Base-by-base conservation (phyloP, 2,888 invertebrate species). In the Ellobium chinense region DNA sequence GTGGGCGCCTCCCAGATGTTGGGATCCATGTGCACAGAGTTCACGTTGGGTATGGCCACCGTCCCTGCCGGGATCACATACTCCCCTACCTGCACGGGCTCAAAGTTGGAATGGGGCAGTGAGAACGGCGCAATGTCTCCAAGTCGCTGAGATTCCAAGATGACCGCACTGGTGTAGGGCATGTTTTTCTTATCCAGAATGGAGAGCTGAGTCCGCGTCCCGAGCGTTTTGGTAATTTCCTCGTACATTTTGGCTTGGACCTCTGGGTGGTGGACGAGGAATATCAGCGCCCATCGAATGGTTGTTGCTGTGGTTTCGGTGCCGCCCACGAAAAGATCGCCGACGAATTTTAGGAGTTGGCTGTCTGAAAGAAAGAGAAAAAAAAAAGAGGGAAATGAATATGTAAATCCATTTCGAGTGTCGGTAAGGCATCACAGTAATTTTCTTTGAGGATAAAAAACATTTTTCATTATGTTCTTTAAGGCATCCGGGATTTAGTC, bases 291-390 rank as follows among this genome's bases (percentile, higher is more conserved):
- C 90, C 89, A 90, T 73, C 87, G 85, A 1, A 90, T 74, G 34
- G 88, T 87, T 27, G 88, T 89, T 3, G 87, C 88, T 0, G 89
- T 89, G 7, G 90, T 89, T 62, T 90, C 90, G 2, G 89, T 88
- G 21, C 90, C 89, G 2, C 87, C 90, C 68, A 88, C 82, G 37
- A 90, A 88, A 56, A 90, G 80, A 69, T 90, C 90, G 0, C 89
- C 87, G 2, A 90, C 77, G 2, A 79, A 68, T 63, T 83, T 84
- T 31, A 84, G 63, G 46, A 87, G 78, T 66, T 85, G 85, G 14
- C 79, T 82, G 21, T 85, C 86, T 86, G 84, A 24, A 72, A 72
- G 0, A 60, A 34, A 1, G 36, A 58, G 34, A 12, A 27, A 54
- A 12, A 7, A 56, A 54, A 68, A 12, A n/a, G n/a, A n/a, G n/a